Conservation (phyloP, 2,113 vertebrate genomes). For the Pelusios castaneus region DNA sequence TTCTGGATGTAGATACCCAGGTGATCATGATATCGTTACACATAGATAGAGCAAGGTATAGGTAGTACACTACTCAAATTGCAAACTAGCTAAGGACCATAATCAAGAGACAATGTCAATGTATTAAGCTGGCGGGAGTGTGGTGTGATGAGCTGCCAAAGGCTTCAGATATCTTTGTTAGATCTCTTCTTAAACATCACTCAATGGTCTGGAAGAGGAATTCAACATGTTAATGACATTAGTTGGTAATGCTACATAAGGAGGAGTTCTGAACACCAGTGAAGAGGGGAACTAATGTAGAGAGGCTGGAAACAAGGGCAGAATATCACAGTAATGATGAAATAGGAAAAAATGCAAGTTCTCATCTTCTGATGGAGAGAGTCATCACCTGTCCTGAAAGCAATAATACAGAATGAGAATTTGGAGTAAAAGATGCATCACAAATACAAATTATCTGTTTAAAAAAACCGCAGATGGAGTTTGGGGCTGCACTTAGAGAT, state of each 20-base stretch:
- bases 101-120: neutral
- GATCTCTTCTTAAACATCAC: neutral
- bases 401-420: neutral
- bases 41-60: neutral
- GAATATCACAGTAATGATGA: neutral
- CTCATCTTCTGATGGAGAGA: neutral
- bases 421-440: neutral
- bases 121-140: neutral
- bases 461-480: neutral
- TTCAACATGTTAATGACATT: neutral
- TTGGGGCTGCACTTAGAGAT: neutral
- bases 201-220: neutral
- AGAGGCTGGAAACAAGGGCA: neutral
- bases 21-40: neutral
- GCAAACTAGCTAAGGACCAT: neutral
- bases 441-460: neutral
- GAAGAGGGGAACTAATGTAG: neutral
- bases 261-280: neutral
- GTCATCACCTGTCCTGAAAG: neutral
- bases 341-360: neutral
- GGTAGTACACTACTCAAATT: neutral
- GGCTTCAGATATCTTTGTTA: neutral
- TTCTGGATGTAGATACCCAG: neutral
- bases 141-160: neutral
- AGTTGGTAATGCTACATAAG: neutral